phyloP scores from a whole-genome alignment of 2,888 invertebrate genomes.

The Diarsia brunnea region DNA sequence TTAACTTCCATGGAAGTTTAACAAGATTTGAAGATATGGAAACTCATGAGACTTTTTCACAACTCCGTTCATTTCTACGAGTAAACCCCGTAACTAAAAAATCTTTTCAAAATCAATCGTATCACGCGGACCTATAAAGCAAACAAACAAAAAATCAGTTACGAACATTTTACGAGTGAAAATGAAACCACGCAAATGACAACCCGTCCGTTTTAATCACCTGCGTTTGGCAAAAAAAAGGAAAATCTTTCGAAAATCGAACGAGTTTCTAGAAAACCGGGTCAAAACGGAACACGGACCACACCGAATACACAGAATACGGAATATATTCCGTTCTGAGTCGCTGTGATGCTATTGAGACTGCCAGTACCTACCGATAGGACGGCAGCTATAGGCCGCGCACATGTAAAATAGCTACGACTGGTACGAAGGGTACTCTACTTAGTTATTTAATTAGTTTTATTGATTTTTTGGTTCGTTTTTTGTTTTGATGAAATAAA shows the following conservation, averaged over 20 bases:
- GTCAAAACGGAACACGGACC: constrained; percentile 77
- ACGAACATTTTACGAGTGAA: constrained; percentile 38
- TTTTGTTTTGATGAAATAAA: background rate
- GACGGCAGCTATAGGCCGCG: constrained; percentile 88
- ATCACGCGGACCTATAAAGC: background rate
- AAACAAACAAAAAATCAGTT: constrained; percentile 31
- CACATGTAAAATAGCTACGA: constrained; percentile 89
- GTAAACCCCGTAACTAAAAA: background rate
- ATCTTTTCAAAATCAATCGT: constrained; percentile 5
- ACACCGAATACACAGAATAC: constrained; percentile 84
- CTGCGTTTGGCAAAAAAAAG: constrained; percentile 48
- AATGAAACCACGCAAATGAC: constrained; percentile 53
- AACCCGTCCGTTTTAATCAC: constrained; percentile 62
- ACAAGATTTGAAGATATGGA: background rate
- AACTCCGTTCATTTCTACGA: background rate
- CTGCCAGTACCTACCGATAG: constrained; percentile 88
- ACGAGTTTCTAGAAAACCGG: constrained; percentile 78
- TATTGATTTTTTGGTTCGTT: constrained; percentile 35
- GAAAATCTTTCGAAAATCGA: constrained; percentile 68
- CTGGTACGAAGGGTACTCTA: constrained; percentile 79
- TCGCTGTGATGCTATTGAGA: constrained; percentile 87
- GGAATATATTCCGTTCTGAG: constrained; percentile 85
- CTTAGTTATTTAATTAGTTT: constrained; percentile 63
- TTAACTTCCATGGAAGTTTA: background rate
- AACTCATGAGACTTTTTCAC: background rate